Conservation (phyloP, 2,797 vertebrate species). For the Garrulus glandarius region DNA sequence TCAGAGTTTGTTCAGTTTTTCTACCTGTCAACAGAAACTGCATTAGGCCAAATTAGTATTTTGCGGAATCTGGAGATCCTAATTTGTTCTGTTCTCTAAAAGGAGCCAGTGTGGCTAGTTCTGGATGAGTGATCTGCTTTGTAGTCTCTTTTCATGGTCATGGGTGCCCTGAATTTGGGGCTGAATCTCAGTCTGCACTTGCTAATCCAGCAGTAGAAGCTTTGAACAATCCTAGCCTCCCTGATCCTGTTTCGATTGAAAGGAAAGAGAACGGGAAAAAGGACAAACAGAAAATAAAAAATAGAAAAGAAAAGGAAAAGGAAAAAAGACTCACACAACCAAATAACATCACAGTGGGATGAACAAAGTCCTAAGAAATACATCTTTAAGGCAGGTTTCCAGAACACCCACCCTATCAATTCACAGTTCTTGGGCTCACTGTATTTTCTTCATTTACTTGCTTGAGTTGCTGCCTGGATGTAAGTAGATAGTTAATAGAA, state of each 20-base stretch:
- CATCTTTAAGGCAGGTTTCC: background rate
- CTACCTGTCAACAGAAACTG: background rate
- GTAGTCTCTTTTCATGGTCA: background rate
- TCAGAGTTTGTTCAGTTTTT: background rate
- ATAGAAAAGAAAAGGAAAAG: background rate
- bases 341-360: background rate
- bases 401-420: background rate
- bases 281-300: background rate
- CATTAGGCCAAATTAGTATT: background rate
- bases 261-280: background rate
- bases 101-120: background rate
- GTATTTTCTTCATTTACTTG: conserved; percentile 18
- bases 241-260: background rate
- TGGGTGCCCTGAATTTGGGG: background rate
- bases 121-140: background rate
- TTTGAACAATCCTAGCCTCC: background rate
- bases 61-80: background rate
- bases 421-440: background rate
- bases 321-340: background rate
- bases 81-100: background rate
- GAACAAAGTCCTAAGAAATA: background rate
- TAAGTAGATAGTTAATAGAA: conserved; percentile 10
- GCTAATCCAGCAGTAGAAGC: background rate
- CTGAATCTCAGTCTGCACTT: background rate
- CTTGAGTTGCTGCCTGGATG: conserved; percentile 1